These are phyloP conservation scores for Drosophila melanosoma DNA, from an alignment of 2,888 invertebrate genomes.

Conservation along the genomic window DNA sequence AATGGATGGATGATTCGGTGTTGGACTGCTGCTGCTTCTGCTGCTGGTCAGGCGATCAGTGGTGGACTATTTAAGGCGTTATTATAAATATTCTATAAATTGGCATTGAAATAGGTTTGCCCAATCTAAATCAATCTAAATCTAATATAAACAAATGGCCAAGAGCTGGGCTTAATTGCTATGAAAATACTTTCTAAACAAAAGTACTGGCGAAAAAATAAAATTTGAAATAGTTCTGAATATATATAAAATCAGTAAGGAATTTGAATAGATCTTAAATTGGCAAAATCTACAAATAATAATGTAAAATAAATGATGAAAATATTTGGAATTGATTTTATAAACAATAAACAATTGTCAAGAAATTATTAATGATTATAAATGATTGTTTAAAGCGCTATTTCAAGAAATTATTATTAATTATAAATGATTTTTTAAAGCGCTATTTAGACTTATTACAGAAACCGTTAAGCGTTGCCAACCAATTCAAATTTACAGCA, in stretches of 20 bases:
- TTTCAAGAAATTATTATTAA: neutral
- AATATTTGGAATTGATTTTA: neutral
- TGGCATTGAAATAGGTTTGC: conserved; percentile 3
- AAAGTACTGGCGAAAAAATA: neutral
- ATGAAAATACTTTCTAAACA: neutral
- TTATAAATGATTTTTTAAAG: neutral
- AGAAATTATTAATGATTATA: no score
- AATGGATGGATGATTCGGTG: conserved; percentile 11
- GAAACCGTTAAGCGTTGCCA: neutral
- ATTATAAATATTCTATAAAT: conserved; percentile 44
- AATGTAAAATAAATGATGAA: neutral
- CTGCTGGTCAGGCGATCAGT: conserved; percentile 36
- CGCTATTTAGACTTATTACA: neutral
- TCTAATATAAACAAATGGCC: conserved; percentile 57
- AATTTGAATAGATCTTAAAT: neutral
- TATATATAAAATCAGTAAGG: neutral
- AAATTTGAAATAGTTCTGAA: neutral
- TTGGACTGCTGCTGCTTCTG: conserved; percentile 4
- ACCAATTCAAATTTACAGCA: conserved; percentile 2
- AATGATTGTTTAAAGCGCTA: neutral
- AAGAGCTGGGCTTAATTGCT: conserved; percentile 15
- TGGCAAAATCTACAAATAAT: neutral
- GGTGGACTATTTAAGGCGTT: conserved; percentile 64
- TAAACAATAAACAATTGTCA: neutral
- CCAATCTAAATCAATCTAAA: conserved; percentile 7